Percentiles rank a stretch among this genome's conserved stretches.
These are phyloP conservation scores for Bucorvus abyssinicus DNA, from an alignment of 2,797 vertebrate genomes.

Conservation along the genomic window DNA sequence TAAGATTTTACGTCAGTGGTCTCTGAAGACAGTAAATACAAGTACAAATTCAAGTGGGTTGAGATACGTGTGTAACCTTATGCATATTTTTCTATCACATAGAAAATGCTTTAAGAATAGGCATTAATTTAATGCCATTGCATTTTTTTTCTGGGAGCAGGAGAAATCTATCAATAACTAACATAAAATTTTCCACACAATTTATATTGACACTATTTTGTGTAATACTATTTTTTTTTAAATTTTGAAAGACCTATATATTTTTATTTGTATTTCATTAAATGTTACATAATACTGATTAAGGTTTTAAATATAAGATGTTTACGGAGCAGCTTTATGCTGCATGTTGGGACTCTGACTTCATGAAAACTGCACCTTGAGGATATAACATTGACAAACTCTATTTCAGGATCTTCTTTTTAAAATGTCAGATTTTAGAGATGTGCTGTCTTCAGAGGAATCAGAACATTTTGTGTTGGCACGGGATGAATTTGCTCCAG, in stretches of 20 bases:
- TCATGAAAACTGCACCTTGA: conserved; percentile 9
- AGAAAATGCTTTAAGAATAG: not conserved
- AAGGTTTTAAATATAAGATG: not conserved
- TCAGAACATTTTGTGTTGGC: not conserved
- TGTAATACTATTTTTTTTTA: not conserved
- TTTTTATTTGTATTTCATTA: not conserved
- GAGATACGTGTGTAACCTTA: not conserved
- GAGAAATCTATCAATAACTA: not conserved
- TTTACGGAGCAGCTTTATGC: not conserved
- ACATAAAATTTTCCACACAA: not conserved
- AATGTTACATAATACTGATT: not conserved
- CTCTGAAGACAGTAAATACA: conserved; percentile 27
- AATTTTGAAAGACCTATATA: not conserved
- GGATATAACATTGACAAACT: not conserved
- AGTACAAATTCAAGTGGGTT: conserved; percentile 38
- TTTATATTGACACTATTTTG: not conserved
- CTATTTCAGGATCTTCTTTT: conserved; percentile 36
- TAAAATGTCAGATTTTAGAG: conserved; percentile 41
- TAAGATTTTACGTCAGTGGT: conserved; percentile 46
- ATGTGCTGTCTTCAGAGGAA: conserved; percentile 24
- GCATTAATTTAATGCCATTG: not conserved
- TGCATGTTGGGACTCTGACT: not conserved
- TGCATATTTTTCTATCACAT: not conserved
- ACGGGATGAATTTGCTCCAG: not conserved
- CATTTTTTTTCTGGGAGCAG: not conserved